Evolutionary conservation across 2,113 vertebrate genomes (phyloP).

Genomic region (Spea multiplicata): DNA sequence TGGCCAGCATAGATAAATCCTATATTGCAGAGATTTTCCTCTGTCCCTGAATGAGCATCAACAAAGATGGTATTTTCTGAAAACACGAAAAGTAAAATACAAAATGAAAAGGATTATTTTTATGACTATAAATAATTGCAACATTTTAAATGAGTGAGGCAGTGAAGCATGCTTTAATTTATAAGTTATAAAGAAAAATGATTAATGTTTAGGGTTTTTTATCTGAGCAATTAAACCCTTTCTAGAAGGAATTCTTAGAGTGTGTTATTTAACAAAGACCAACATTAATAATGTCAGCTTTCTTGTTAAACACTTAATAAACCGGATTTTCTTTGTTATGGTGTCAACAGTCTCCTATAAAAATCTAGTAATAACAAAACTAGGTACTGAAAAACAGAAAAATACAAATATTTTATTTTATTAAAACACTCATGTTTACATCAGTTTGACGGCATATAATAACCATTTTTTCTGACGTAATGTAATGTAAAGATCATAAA

Average conservation of each 20-base stretch:
- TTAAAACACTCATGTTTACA: too few relatives aligned
- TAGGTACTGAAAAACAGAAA: neutral
- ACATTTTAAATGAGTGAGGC: constrained; percentile 24
- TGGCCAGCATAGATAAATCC: constrained; percentile 7
- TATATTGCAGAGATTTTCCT: constrained; percentile 5
- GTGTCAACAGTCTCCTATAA: neutral
- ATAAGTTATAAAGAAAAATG: constrained; percentile 36
- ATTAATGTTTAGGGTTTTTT: constrained; percentile 41
- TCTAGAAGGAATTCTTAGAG: constrained; percentile 22
- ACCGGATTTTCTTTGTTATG: constrained; percentile 17
- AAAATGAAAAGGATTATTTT: constrained; percentile 10
- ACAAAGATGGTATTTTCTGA: constrained; percentile 2
- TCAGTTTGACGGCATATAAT: neutral
- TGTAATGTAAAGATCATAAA: too few relatives aligned
- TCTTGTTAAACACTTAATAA: constrained; percentile 20
- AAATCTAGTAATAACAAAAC: neutral
- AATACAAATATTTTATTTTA: neutral
- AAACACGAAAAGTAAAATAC: constrained; percentile 5
- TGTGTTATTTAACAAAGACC: constrained; percentile 33
- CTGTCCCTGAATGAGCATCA: neutral
- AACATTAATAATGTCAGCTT: constrained; percentile 36
- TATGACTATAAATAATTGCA: constrained; percentile 6
- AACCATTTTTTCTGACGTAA: neutral
- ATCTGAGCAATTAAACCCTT: constrained; percentile 37
- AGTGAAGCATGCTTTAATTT: constrained; percentile 33